Conservation (phyloP, 2,797 vertebrate genomes). For the Coregonus sp. region DNA sequence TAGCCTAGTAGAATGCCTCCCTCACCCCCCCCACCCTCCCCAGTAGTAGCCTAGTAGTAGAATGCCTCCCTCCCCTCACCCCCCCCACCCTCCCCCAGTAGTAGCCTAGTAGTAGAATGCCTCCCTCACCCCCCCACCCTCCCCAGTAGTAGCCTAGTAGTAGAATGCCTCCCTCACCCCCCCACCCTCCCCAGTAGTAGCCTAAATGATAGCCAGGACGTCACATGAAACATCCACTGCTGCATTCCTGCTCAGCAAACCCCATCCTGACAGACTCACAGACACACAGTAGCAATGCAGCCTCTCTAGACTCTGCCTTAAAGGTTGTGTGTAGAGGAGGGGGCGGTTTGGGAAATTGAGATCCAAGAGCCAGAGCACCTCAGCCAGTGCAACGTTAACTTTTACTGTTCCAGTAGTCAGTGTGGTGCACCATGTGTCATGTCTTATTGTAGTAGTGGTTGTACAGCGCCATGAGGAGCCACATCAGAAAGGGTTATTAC, state of each 20-base stretch:
- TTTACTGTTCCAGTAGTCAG: slow-evolving; percentile 11
- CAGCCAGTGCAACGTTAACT: slow-evolving; percentile 16
- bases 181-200: neutral
- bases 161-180: neutral
- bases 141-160: neutral
- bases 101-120: neutral
- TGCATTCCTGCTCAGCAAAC: neutral
- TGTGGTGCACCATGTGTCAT: slow-evolving; percentile 17
- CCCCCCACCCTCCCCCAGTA: neutral
- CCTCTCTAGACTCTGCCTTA: slow-evolving; percentile 11
- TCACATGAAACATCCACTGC: neutral
- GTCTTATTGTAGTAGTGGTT: slow-evolving; percentile 15
- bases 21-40: neutral
- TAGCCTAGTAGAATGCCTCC: neutral
- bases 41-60: neutral
- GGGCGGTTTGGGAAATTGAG: slow-evolving; percentile 17
- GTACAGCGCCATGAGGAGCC: neutral
- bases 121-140: neutral
- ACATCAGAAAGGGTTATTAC: slow-evolving; percentile 9
- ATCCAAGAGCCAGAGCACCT: slow-evolving; percentile 27
- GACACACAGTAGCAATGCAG: neutral
- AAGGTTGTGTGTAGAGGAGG: neutral
- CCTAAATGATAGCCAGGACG: neutral
- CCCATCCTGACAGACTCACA: neutral
- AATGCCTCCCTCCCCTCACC: neutral